Evolutionary conservation across 2,888 invertebrate species (phyloP), one percentile per base, ranked within the genome.

Genomic region (Mantis religiosa): DNA sequence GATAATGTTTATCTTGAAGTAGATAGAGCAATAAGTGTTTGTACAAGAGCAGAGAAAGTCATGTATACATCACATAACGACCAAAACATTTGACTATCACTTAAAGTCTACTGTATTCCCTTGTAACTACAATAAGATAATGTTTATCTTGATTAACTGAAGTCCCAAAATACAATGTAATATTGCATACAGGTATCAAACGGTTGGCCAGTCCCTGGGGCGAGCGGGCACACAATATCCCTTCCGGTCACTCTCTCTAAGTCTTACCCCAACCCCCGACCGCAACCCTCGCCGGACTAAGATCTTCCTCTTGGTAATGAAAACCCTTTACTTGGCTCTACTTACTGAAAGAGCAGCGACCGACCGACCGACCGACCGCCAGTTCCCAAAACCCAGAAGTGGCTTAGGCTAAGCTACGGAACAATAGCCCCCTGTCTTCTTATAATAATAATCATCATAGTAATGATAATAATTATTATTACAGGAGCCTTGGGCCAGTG

Each of bases 351-450:
- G 30, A 30, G 41, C 87, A 34, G 25, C 4, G n/a, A n/a, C n/a
- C n/a, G n/a, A n/a, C n/a, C n/a, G 14, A 14, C 15, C 25, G 71
- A 28, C 54, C 28, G 28, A 20, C 47, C 1, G 14, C 41, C 71
- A 30, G 82, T 87, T 87, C 84, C 87, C 84, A 85, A 85, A 89
- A 82, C 89, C 88, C 87, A 88, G 84, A 88, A 86, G 89, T 88
- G 85, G 88, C 88, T 88, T 85, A 88, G 88, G 41, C 87, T 89
- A 88, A 89, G 89, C 89, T 88, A 89, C 84, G 86, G 87, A 89
- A 89, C 89, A 89, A 89, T 89, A 88, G 84, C 88, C 84, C 81
- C 25, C 86, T 81, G 71, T 27, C 88, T 83, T 41, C 34, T 28
- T 85, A 54, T 54, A 85, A 86, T 81, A 71, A 71, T 71, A 71